Evolutionary conservation across 2,113 vertebrate genomes (phyloP), one percentile per base, ranked within the genome.

Genomic region (Chelonoidis abingdonii): DNA sequence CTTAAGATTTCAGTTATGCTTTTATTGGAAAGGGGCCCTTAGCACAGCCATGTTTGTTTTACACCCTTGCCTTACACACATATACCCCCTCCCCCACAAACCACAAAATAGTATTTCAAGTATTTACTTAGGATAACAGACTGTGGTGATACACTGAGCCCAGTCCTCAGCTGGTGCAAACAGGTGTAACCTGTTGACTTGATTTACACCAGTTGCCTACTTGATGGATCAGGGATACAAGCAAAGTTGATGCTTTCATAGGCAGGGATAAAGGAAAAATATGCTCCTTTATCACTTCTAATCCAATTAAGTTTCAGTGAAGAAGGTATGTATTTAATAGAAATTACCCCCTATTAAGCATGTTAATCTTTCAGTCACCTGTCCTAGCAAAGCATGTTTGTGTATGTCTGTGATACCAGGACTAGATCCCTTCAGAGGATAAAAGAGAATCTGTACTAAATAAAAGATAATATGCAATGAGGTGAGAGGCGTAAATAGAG

Each of bases 371-470:
- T 89, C 35, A 52, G 50, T 83, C 53, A 90, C 17, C 16, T 2
- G 25, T 5, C 5, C 17, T 83, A 0, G 0, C 57, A 86, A 94
- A 93, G 53, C 24, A 4, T 0, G 0, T 9, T n/a, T 72, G 41
- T 21, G 31, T 88, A 84, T 11, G 11, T 22, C 50, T 86, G 3
- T 69, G 80, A 19, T n/a, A 91, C 1, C 13, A 91, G 59, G 83
- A 54, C 25, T 29, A 93, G 88, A 89, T 2, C 27, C 16, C 2
- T 83, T 83, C 72, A 25, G 62, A 86, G 92, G 4, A 83, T 41
- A 35, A 82, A 54, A 59, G 57, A 59, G 27, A 59, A 59, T 12
- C 57, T 59, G 59, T 62, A 62, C 6, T 56, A 86, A 86, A 93
- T 57, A 72, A 88, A 72, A 38, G 19, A 72, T 38, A 21, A 72